A percentile compares a stretch with the other conserved stretches of the same genome.
phyloP scores from a whole-genome alignment of 2,888 invertebrate genomes.

The Anodontia alba region DNA sequence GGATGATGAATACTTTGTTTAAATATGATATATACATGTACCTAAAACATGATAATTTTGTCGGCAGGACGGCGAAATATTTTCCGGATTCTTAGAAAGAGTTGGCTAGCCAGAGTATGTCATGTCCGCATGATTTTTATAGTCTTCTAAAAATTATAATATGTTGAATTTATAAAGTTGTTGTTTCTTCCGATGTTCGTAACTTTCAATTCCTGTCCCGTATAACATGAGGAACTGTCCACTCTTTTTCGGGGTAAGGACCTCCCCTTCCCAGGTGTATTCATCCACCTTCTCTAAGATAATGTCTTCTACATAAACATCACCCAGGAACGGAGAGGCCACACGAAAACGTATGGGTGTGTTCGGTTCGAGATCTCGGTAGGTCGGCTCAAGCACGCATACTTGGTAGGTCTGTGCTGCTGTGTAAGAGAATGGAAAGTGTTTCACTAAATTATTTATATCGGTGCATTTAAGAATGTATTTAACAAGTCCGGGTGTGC shows the following conservation, averaged over 20 bases:
- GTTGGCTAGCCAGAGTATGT: no score
- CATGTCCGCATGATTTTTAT: no score
- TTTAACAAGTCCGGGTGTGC: slow-evolving; percentile 58
- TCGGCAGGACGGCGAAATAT: no score
- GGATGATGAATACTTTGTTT: no score
- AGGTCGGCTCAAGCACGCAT: slow-evolving; percentile 58
- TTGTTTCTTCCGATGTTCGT: slow-evolving; percentile 50
- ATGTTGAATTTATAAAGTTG: slow-evolving; percentile 62
- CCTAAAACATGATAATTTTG: no score
- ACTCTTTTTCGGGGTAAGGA: slow-evolving; percentile 57
- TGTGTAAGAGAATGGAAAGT: slow-evolving; percentile 60
- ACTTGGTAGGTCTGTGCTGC: slow-evolving; percentile 60
- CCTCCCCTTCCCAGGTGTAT: slow-evolving; percentile 62
- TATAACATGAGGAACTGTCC: slow-evolving; percentile 54
- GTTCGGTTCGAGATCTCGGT: slow-evolving; percentile 59
- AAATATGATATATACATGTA: no score
- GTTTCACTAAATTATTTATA: slow-evolving; percentile 60
- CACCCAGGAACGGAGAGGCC: slow-evolving; percentile 55
- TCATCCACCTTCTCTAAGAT: slow-evolving; percentile 57
- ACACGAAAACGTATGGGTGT: slow-evolving; percentile 54
- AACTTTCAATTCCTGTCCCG: slow-evolving; percentile 33
- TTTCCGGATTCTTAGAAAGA: no score
- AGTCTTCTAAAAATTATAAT: no score
- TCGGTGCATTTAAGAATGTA: slow-evolving; percentile 64
- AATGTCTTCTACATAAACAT: slow-evolving; percentile 55